phyloP scores from a whole-genome alignment of 2,113 vertebrate species.

The Phylloscopus trochiloides region DNA sequence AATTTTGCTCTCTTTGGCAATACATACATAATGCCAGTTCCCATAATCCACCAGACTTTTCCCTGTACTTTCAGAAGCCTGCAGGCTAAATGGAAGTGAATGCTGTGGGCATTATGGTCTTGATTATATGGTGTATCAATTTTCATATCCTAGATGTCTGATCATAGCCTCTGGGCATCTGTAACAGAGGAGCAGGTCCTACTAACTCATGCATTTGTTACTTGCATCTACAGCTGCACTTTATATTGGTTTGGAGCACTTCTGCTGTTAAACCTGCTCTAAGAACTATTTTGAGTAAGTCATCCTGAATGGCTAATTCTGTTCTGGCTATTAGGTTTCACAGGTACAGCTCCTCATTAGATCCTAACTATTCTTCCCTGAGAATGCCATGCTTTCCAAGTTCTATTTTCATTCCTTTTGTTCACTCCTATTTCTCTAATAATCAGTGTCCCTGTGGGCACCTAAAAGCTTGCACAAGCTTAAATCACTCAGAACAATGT shows the following conservation, averaged over 20 bases:
- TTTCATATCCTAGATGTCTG: slow-evolving; percentile 57
- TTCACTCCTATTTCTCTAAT: not conserved
- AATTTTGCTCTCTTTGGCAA: slow-evolving; percentile 42
- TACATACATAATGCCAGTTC: slow-evolving; percentile 3
- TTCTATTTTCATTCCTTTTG: not conserved
- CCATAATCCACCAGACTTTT: slow-evolving; percentile 27
- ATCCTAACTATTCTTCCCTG: not conserved
- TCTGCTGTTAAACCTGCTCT: slow-evolving; percentile 15
- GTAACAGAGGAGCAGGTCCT: slow-evolving; percentile 3
- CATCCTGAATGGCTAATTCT: not conserved
- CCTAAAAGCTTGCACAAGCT: not conserved
- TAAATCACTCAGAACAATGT: not conserved
- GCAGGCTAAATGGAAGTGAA: slow-evolving; percentile 63
- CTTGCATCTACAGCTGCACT: slow-evolving; percentile 13
- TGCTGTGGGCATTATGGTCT: slow-evolving; percentile 52
- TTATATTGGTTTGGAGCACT: not conserved
- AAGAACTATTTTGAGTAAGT: slow-evolving; percentile 3
- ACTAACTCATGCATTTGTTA: slow-evolving; percentile 39
- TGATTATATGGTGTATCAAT: slow-evolving; percentile 61
- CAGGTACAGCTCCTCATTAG: slow-evolving; percentile 18
- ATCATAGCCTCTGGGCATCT: slow-evolving; percentile 63
- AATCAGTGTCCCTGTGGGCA: not conserved
- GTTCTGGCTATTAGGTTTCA: not conserved
- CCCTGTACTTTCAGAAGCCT: slow-evolving; percentile 57
- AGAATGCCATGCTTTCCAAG: not conserved